These are phyloP conservation scores for Eurystomus glaucurus DNA, from an alignment of 2,797 vertebrate species.

Conservation along the genomic window DNA sequence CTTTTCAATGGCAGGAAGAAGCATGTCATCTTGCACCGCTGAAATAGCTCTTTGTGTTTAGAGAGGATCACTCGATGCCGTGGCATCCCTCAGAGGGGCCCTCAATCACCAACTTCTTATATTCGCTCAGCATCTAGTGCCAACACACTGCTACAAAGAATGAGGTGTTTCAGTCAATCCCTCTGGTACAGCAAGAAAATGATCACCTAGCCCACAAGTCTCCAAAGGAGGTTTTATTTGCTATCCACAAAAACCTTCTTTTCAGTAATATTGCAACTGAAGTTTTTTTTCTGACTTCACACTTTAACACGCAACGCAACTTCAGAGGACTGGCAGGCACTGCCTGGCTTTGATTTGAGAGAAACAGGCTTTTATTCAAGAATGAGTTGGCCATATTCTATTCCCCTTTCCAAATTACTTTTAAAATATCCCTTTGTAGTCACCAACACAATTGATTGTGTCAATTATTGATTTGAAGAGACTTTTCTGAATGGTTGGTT, in stretches of 20 bases:
- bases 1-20: slow-evolving; percentile 17
- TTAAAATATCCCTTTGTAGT: neutral
- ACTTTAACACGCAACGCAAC: neutral
- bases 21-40: slow-evolving; percentile 4
- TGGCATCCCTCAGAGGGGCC: neutral
- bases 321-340: neutral
- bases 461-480: neutral
- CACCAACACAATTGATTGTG: neutral
- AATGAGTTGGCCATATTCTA: neutral
- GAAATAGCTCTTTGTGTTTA: slow-evolving; percentile 50
- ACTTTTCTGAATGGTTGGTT: neutral
- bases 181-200: neutral
- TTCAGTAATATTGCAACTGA: neutral
- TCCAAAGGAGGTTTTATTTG: slow-evolving; percentile 37
- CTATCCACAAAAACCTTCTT: slow-evolving; percentile 21
- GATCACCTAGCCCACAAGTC: neutral
- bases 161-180: slow-evolving; percentile 33
- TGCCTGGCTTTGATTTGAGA: neutral
- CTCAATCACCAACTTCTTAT: slow-evolving; percentile 35
- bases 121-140: neutral
- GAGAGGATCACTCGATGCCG: neutral
- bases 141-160: slow-evolving; percentile 31
- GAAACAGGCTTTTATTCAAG: neutral
- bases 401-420: neutral
- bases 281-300: neutral